A percentile compares a stretch with the other conserved stretches of the same genome.
phyloP scores from a whole-genome alignment of 2,113 vertebrate species.

The Sebastes schlegelii region DNA sequence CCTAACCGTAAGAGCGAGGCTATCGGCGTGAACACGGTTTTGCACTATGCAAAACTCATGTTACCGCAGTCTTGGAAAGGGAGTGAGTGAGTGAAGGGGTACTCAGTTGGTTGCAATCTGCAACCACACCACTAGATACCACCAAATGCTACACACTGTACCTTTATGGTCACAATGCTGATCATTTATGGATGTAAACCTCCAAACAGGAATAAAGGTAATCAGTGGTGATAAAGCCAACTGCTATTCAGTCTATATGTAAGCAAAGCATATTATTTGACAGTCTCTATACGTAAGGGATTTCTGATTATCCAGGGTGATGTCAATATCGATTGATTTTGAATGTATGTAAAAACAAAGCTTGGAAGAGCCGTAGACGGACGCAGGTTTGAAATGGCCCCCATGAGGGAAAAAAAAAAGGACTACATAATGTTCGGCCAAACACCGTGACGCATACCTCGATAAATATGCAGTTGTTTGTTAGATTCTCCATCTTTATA shows the following conservation, averaged over 20 bases:
- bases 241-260: not conserved
- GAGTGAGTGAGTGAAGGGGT: no score
- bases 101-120: no score
- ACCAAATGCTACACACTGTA: no score
- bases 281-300: not conserved
- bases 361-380: not conserved
- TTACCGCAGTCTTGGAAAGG: no score
- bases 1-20: no score
- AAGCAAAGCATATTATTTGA: constrained; percentile 9
- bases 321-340: constrained; percentile 16
- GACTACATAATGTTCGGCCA: not conserved
- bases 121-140: no score
- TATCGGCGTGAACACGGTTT: no score
- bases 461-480: not conserved
- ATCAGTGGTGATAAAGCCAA: not conserved
- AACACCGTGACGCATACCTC: not conserved
- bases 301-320: constrained; percentile 16
- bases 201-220: not conserved
- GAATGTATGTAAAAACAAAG: not conserved
- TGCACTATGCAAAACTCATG: no score
- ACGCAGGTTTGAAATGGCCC: not conserved
- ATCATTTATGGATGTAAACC: not conserved
- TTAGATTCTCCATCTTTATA: not conserved
- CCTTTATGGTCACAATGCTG: not conserved
- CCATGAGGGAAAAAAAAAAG: not conserved